phyloP scores from a whole-genome alignment of 2,888 invertebrate genomes.

The Drosophila crucigera region DNA sequence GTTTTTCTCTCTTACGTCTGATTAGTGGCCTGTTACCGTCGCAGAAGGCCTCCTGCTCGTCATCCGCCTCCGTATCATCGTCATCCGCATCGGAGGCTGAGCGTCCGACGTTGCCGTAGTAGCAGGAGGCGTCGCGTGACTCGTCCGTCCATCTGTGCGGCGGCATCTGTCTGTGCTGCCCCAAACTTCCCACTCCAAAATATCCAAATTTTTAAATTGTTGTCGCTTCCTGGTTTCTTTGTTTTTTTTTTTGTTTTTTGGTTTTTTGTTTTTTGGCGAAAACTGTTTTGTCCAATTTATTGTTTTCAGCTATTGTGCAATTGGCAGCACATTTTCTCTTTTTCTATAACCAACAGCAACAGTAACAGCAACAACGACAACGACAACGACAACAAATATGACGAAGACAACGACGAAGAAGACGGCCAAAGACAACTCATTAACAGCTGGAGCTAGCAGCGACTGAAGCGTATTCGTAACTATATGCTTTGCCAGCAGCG shows the following conservation, averaged over 20 bases:
- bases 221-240: background rate
- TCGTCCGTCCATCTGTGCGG: conserved; percentile 71
- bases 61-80: conserved; percentile 69
- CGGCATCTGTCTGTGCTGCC: conserved; percentile 48
- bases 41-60: conserved; percentile 70
- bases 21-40: conserved; percentile 63
- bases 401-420: background rate
- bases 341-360: conserved; percentile 31
- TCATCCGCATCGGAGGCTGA: conserved; percentile 56
- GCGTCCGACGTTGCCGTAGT: conserved; percentile 57
- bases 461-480: conserved; percentile 50
- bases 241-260: no score
- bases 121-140: conserved; percentile 68
- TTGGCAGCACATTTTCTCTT: conserved; percentile 71
- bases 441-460: conserved; percentile 73
- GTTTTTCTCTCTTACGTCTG: conserved; percentile 23
- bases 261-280: background rate
- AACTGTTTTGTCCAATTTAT: background rate
- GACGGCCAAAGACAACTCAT: conserved; percentile 55
- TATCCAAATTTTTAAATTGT: background rate
- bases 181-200: conserved; percentile 2
- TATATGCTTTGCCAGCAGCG: conserved; percentile 31
- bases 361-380: conserved; percentile 12
- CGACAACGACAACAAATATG: conserved; percentile 3
- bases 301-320: conserved; percentile 50